Evolutionary conservation across 1,140 invertebrate genomes (phyloP).

Genomic region (Apis mellifera): DNA sequence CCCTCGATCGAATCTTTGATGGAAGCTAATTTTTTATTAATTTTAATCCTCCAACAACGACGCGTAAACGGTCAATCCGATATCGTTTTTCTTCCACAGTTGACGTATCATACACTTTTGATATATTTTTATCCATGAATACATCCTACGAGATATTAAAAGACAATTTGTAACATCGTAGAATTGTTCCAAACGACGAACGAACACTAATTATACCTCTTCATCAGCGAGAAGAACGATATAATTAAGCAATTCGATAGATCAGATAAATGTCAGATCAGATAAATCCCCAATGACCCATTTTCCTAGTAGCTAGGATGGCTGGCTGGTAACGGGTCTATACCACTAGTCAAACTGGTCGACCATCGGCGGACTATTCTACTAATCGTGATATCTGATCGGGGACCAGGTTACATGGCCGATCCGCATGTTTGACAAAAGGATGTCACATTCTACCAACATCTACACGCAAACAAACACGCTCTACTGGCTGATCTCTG

Average conservation of each 20-base stretch:
- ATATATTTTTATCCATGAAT: too few relatives aligned
- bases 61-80: too few relatives aligned
- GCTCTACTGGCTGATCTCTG: background rate
- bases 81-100: too few relatives aligned
- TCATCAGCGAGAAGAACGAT: background rate
- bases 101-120: too few relatives aligned
- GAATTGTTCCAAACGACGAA: too few relatives aligned
- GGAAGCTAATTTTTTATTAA: too few relatives aligned
- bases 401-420: background rate
- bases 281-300: constrained; percentile 26
- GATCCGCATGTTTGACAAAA: background rate
- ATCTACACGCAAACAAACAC: background rate
- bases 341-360: background rate
- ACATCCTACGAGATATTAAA: too few relatives aligned
- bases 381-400: background rate
- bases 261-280: constrained; percentile 14
- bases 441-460: background rate
- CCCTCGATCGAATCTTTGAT: background rate
- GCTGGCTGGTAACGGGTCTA: background rate
- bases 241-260: background rate
- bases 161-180: too few relatives aligned
- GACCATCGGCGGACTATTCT: background rate
- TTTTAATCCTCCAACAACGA: too few relatives aligned
- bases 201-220: background rate
- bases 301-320: constrained; percentile 9